Base-by-base conservation (phyloP, 2,888 invertebrate genomes). In the Pedicia rivosa region DNA sequence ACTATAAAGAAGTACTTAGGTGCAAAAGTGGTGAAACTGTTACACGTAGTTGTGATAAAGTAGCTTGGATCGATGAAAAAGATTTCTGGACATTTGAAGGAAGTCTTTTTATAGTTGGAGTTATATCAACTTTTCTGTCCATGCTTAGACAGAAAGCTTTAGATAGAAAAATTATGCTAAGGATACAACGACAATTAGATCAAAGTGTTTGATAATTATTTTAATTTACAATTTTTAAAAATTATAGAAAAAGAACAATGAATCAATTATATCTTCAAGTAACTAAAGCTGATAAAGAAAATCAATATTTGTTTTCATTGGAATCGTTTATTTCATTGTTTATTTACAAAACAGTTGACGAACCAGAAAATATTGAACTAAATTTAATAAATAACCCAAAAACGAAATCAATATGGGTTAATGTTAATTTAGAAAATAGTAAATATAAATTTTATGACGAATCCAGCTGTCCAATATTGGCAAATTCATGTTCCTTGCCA, bases 21-120 rank as follows among this genome's bases (percentile, higher is more conserved):
- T 88, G 88, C 63, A 71, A 74, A 48, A 78, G 74, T 59, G 86
- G 86, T 14, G 78, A 82, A 65, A 78, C 73, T 41, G 78, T 80
- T 8, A 79, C 79, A 5, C 70, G 82, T 63, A 81, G 90, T 56
- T 91, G 91, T 64, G 84, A 86, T 51, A 70, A 74, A 53, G 81
- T 86, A 12, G 81, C 81, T 3, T 81, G 81, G 65, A 66, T 86
- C 35, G 88, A 90, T 52, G 83, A 87, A 54, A 69, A 75, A 42
- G 72, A 77, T 39, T 92, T 83, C 35, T 50, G 59, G 19, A 54
- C 58, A 30, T 60, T 60, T 26, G 52, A 58, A 37, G 45, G 50
- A 3, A 39, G 50, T 3, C 49, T 54, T 39, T 54, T 57, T 13
- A 48, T 48, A 5, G 10, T 56, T 12, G 60, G 53, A 1, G 39